These are phyloP conservation scores for Oeneis ivallda DNA, from an alignment of 2,888 invertebrate genomes.

Conservation along the genomic window DNA sequence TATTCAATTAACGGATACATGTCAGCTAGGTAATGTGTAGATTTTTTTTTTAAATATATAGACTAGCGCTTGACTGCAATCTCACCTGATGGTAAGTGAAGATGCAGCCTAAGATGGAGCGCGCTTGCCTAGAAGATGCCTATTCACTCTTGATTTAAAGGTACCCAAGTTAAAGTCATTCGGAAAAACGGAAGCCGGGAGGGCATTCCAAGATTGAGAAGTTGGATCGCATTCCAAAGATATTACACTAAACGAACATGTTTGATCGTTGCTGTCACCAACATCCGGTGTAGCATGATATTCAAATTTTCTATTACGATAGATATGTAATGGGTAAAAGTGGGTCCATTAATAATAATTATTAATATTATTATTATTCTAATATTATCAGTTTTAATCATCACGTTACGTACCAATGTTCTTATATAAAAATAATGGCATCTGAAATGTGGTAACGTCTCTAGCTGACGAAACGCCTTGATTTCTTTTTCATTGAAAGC, in stretches of 20 bases:
- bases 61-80: too few species aligned
- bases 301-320: conserved; percentile 1
- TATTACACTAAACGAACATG: not conserved
- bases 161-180: too few species aligned
- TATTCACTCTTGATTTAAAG: too few species aligned
- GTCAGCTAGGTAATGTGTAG: not conserved
- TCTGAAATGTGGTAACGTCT: not conserved
- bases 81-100: too few species aligned
- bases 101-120: too few species aligned
- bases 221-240: not conserved
- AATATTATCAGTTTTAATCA: conserved; percentile 1
- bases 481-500: conserved; percentile 9
- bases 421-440: conserved; percentile 7
- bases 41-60: too few species aligned
- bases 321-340: not conserved
- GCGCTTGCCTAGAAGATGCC: too few species aligned
- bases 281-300: not conserved
- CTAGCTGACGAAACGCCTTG: not conserved
- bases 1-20: too few species aligned
- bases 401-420: not conserved
- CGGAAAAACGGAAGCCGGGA: too few species aligned
- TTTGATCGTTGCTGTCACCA: not conserved
- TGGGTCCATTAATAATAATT: not conserved
- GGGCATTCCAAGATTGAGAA: too few species aligned
- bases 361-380: not conserved